Conservation (phyloP, 2,888 invertebrate genomes). For the Dyspetes luteomarginatus region DNA sequence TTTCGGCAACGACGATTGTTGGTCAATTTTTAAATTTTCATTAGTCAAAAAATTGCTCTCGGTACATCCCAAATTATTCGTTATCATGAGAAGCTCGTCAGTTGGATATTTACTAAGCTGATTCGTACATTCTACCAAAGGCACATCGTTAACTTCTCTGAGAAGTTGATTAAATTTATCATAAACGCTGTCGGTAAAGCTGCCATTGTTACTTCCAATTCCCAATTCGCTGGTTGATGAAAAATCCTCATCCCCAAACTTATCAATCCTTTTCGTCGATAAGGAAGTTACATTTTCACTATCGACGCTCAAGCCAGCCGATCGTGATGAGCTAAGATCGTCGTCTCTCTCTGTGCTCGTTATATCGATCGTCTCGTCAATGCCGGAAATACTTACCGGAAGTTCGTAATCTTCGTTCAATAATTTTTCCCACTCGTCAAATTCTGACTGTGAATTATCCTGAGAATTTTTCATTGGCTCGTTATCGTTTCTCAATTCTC, state of each 20-base stretch:
- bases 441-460: slow-evolving; percentile 57
- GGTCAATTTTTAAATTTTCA: background rate
- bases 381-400: slow-evolving; percentile 19
- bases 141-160: slow-evolving; percentile 51
- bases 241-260: slow-evolving; percentile 31
- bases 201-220: slow-evolving; percentile 43
- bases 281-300: slow-evolving; percentile 21
- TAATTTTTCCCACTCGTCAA: slow-evolving; percentile 59
- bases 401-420: slow-evolving; percentile 46
- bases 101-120: slow-evolving; percentile 24
- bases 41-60: background rate
- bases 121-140: slow-evolving; percentile 31
- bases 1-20: background rate
- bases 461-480: slow-evolving; percentile 9
- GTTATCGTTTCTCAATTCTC: background rate
- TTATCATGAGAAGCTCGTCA: slow-evolving; percentile 9
- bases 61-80: background rate
- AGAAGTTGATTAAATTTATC: slow-evolving; percentile 53
- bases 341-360: slow-evolving; percentile 43
- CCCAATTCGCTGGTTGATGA: slow-evolving; percentile 49
- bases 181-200: slow-evolving; percentile 50
- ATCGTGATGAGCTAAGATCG: slow-evolving; percentile 52
- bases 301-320: slow-evolving; percentile 10
- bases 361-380: slow-evolving; percentile 19
- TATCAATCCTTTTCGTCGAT: background rate